Evolutionary conservation across 2,888 invertebrate species (phyloP).

Genomic region (Mesorhabditis sp.): DNA sequence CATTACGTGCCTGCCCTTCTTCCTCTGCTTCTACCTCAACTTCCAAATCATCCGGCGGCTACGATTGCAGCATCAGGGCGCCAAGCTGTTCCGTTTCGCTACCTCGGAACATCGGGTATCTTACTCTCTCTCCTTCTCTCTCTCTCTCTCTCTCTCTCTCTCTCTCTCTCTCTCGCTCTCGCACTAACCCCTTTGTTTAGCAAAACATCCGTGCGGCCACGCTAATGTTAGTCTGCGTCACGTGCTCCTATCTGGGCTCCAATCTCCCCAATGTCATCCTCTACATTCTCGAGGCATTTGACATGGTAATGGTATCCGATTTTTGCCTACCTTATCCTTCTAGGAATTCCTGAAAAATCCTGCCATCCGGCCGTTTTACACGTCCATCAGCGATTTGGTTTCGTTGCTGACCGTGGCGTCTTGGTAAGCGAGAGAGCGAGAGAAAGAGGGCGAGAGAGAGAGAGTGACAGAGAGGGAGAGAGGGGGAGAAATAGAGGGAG

Average conservation of each 20-base stretch:
- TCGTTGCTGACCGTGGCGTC: constrained; percentile 46
- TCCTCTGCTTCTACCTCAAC: constrained; percentile 48
- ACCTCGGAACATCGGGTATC: constrained; percentile 50
- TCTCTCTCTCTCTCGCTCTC: not conserved
- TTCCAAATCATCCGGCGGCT: constrained; percentile 47
- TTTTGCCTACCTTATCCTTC: not conserved
- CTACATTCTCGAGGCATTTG: constrained; percentile 47
- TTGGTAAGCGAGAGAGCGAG: constrained; percentile 13
- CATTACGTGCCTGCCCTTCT: constrained; percentile 48
- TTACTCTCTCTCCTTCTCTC: not conserved
- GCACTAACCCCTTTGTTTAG: constrained; percentile 12
- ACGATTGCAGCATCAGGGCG: constrained; percentile 47
- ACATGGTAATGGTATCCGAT: constrained; percentile 22
- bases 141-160: not conserved
- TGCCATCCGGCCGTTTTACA: constrained; percentile 45
- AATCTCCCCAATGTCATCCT: constrained; percentile 50
- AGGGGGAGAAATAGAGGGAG: too few relatives aligned
- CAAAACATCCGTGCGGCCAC: constrained; percentile 53
- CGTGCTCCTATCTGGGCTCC: constrained; percentile 49
- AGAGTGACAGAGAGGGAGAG: not conserved
- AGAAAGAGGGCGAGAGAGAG: not conserved
- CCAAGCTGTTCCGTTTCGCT: constrained; percentile 51
- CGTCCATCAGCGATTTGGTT: constrained; percentile 46
- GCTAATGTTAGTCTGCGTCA: constrained; percentile 50
- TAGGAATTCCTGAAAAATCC: constrained; percentile 32